Conservation (phyloP, 35 echinoderm and acorn worm species). For the Patiria miniata region DNA sequence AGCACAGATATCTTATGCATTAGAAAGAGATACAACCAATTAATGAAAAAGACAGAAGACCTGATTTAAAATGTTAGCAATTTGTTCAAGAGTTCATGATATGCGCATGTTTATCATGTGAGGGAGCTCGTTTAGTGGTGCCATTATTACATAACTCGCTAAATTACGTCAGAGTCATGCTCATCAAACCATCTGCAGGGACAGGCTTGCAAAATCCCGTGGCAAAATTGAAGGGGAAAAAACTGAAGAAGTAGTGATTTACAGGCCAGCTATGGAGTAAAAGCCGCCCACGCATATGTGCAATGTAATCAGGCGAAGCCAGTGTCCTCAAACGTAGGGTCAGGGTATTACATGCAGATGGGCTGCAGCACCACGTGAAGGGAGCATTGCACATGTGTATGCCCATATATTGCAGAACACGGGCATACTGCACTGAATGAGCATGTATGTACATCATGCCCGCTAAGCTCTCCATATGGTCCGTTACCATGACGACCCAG, state of each 20-base stretch:
- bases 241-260: neutral
- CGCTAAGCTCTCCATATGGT: neutral
- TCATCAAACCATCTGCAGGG: neutral
- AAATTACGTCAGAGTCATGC: neutral
- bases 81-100: neutral
- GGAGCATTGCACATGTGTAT: neutral
- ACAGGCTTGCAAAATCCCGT: neutral
- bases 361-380: too few relatives aligned
- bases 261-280: neutral
- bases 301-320: too few relatives aligned
- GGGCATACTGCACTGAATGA: constrained; percentile 7
- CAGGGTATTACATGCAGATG: too few relatives aligned
- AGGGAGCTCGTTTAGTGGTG: too few relatives aligned
- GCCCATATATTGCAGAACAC: neutral
- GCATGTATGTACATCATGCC: neutral
- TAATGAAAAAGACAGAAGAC: too few relatives aligned
- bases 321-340: too few relatives aligned
- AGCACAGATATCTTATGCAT: too few relatives aligned
- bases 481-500: neutral
- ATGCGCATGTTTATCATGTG: neutral
- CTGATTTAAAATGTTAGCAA: too few relatives aligned
- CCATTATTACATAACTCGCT: too few relatives aligned
- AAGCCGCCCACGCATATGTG: neutral
- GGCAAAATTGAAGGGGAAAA: neutral
- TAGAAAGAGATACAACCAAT: too few relatives aligned